Conservation (phyloP, 2,888 invertebrate species). For the Lordiphosa fenestrarum region DNA sequence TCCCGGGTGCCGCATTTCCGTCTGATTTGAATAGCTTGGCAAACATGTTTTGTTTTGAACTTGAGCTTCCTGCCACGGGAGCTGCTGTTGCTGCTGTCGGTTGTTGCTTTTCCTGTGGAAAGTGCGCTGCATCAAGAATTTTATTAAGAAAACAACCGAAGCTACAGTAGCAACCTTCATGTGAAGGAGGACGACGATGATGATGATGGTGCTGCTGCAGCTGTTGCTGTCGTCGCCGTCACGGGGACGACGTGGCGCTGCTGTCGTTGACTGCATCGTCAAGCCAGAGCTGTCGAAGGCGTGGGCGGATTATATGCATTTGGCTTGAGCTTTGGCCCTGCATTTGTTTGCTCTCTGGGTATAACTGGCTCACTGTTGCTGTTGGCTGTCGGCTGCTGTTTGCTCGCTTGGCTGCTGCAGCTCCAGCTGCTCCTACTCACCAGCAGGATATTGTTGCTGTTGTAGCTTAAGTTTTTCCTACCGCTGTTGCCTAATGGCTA, state of each 20-base stretch:
- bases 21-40: slow-evolving; percentile 67
- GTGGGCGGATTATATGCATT: slow-evolving; percentile 70
- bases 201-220: slow-evolving; percentile 34
- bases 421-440: background rate
- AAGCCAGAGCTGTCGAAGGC: slow-evolving; percentile 65
- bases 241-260: background rate
- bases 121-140: slow-evolving; percentile 68
- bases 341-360: slow-evolving; percentile 66
- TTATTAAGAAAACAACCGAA: slow-evolving; percentile 66
- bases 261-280: slow-evolving; percentile 34
- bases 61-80: slow-evolving; percentile 60
- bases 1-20: slow-evolving; percentile 62
- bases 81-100: slow-evolving; percentile 38
- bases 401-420: slow-evolving; percentile 13
- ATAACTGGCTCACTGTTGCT: slow-evolving; percentile 66
- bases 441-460: slow-evolving; percentile 10
- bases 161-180: slow-evolving; percentile 25
- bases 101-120: slow-evolving; percentile 59
- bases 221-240: slow-evolving; percentile 21
- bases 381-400: slow-evolving; percentile 32
- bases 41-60: slow-evolving; percentile 76
- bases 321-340: slow-evolving; percentile 47
- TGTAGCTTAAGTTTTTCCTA: slow-evolving; percentile 37
- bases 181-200: slow-evolving; percentile 44
- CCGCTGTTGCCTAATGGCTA: slow-evolving; percentile 26